phyloP scores from a whole-genome alignment of 1,140 invertebrate genomes.

The Hypsibius dujardini region DNA sequence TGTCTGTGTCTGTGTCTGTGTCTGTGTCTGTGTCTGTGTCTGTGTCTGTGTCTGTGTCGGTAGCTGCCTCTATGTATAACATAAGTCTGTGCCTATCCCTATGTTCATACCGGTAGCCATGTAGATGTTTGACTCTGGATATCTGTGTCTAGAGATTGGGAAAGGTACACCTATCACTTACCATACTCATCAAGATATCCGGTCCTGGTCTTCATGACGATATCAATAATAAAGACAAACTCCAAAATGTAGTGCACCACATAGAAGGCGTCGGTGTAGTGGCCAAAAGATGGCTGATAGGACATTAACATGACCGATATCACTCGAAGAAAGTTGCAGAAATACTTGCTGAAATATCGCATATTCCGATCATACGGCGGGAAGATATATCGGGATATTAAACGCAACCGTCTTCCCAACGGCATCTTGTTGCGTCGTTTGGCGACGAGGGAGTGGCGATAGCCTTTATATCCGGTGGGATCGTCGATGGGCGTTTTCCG shows the following conservation, averaged over 20 bases:
- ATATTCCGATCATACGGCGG: not conserved
- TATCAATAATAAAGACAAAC: not conserved
- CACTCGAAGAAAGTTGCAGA: not conserved
- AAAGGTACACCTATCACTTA: not conserved
- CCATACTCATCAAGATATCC: not conserved
- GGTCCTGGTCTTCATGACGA: not conserved
- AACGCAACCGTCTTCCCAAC: conserved; percentile 8
- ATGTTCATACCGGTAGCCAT: no score
- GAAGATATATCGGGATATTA: no score
- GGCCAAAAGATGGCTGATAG: not conserved
- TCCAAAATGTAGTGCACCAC: not conserved
- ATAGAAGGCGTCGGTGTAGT: not conserved
- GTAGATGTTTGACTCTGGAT: not conserved
- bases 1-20: no score
- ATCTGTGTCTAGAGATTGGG: not conserved
- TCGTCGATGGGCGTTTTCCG: not conserved
- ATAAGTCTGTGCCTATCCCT: no score
- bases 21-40: no score
- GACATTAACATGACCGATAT: not conserved
- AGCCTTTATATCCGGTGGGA: not conserved
- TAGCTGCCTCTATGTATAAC: no score
- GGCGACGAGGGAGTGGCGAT: not conserved
- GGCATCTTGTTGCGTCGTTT: not conserved
- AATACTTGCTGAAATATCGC: not conserved
- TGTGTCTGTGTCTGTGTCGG: no score